phyloP scores from a whole-genome alignment of 1,140 invertebrate species.

The Apis cerana region DNA sequence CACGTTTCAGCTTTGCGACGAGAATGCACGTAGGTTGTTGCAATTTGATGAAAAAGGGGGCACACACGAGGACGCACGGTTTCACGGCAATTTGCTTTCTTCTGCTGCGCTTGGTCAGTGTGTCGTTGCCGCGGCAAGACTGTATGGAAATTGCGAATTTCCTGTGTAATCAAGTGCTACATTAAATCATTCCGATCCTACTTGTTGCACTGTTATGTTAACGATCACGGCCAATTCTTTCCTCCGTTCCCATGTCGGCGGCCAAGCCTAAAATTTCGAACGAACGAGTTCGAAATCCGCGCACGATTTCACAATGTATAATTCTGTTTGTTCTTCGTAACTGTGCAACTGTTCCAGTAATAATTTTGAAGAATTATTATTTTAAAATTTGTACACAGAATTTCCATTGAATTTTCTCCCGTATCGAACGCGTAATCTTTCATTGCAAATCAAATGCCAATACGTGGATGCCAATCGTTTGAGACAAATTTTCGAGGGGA shows the following conservation, averaged over 20 bases:
- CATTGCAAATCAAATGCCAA: too few relatives aligned
- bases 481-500: too few relatives aligned
- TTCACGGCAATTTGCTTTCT: constrained; percentile 38
- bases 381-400: too few relatives aligned
- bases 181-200: constrained; percentile 38
- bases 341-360: too few relatives aligned
- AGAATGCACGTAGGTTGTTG: not conserved
- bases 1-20: not conserved
- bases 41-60: not conserved
- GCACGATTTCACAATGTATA: not conserved
- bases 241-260: constrained; percentile 29
- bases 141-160: constrained; percentile 46
- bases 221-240: constrained; percentile 22
- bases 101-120: not conserved
- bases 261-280: constrained; percentile 16
- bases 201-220: constrained; percentile 43
- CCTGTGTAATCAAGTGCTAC: constrained; percentile 43
- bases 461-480: too few relatives aligned
- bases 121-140: not conserved
- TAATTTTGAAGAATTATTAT: too few relatives aligned
- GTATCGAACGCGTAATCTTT: too few relatives aligned
- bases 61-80: not conserved
- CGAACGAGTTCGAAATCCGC: not conserved
- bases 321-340: not conserved
- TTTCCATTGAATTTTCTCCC: too few relatives aligned